These are phyloP conservation scores for Vimba vimba DNA, from an alignment of 2,113 vertebrate species.

Conservation along the genomic window DNA sequence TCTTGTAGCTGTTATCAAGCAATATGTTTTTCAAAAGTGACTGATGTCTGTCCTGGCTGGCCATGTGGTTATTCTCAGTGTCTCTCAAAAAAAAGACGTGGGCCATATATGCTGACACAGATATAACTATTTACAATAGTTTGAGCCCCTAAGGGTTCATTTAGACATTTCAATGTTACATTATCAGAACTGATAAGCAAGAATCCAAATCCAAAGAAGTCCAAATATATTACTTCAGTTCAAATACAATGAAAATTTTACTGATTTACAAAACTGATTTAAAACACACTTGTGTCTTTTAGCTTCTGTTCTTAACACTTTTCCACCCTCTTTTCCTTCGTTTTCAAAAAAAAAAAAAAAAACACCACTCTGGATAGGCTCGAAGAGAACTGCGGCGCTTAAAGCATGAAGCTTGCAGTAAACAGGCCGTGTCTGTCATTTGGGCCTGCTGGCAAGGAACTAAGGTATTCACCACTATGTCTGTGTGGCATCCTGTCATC, in stretches of 20 bases:
- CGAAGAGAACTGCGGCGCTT: constrained; percentile 93
- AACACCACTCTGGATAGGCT: constrained; percentile 74
- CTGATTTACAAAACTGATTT: neutral
- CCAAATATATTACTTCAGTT: no score
- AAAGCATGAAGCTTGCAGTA: constrained; percentile 95
- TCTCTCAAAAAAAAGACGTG: neutral
- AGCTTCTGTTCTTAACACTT: constrained; percentile 42
- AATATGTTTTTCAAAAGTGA: neutral
- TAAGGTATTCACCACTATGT: constrained; percentile 84
- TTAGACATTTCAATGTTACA: neutral
- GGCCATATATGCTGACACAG: neutral
- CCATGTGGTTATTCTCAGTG: neutral
- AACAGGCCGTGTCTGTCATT: constrained; percentile 95
- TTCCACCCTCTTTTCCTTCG: constrained; percentile 11
- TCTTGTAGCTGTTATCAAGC: neutral
- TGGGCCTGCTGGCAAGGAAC: constrained; percentile 99
- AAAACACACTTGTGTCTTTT: constrained; percentile 5
- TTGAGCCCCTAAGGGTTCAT: neutral
- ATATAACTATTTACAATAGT: neutral
- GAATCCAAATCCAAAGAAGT: neutral
- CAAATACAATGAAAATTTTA: no score
- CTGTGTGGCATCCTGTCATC: constrained; percentile 26
- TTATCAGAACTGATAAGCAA: neutral
- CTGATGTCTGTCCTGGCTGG: neutral
- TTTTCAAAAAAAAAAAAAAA: neutral